Base-by-base conservation (phyloP, 2,888 invertebrate species). In the Mythimna lalbum region DNA sequence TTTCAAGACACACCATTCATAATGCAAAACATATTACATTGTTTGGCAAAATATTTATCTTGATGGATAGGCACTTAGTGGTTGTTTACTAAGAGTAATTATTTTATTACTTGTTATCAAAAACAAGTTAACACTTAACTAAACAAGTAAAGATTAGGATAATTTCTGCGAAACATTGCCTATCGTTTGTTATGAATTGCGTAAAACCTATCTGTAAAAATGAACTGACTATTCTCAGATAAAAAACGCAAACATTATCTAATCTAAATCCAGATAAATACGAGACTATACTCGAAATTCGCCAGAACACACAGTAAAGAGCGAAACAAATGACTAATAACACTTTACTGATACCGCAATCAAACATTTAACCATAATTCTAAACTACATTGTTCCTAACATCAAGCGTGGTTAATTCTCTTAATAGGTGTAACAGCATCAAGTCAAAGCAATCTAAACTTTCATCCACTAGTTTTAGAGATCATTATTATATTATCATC, bases 331-430 rank as follows among this genome's bases (percentile, higher is more conserved):
- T 69, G 63, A 63, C 57, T 73, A 76, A 77, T 60, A 71, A 73
- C 39, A 80, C 66, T 83, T 83, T 78, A 80, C 83, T 70, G 83
- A 86, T 83, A 86, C 82, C 69, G 74, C 78, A 85, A 84, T 85
- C 86, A 87, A 88, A 85, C 76, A 81, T 78, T 78, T 78, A 82
- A 74, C 76, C 73, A 81, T 73, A 72, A 71, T 50, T 79, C 73
- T 83, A 77, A 90, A 89, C 87, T 85, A 85, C 80, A 87, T 85
- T 87, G 87, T 90, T 91, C 85, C 85, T 84, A 89, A 88, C 87
- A 87, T 76, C 90, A 88, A 92, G 92, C 93, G 90, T 93, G 83
- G 91, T 91, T 91, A 93, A 93, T 91, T 90, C 82, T 85, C 85
- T 87, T 93, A 93, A 93, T 90, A 80, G 88, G 86, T 91, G 90